Evolutionary conservation across 2,888 invertebrate species (phyloP).

Genomic region (Calliopum simillimum): DNA sequence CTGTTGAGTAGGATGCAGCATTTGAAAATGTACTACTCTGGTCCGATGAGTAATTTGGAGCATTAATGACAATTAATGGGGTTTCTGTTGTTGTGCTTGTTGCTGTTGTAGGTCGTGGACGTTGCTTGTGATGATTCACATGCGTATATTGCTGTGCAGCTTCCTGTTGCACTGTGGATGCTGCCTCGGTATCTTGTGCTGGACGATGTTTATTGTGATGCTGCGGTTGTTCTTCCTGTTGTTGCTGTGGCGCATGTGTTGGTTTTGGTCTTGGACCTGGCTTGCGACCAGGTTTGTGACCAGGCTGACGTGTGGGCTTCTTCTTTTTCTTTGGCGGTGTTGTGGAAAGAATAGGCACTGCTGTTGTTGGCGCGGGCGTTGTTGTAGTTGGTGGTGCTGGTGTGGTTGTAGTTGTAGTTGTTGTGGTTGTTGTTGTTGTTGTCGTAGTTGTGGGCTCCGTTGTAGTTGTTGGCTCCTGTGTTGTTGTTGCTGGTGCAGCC

Average conservation of each 20-base stretch:
- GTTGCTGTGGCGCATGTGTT: conserved; percentile 18
- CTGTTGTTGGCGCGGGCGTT: conserved; percentile 34
- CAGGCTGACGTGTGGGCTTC: conserved; percentile 58
- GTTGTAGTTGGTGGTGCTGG: conserved; percentile 37
- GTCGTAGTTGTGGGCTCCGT: conserved; percentile 34
- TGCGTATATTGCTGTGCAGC: not conserved
- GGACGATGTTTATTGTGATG: not conserved
- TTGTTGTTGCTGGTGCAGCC: conserved; percentile 34
- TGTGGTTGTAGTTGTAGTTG: conserved; percentile 41
- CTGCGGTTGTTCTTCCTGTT: not conserved
- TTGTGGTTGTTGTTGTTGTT: conserved; percentile 25
- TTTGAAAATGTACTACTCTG: not conserved
- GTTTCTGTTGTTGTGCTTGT: conserved; percentile 40
- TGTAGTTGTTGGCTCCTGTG: conserved; percentile 39
- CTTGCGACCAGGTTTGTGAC: conserved; percentile 16
- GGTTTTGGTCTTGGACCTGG: conserved; percentile 7
- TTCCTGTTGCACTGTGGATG: not conserved
- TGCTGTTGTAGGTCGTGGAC: conserved; percentile 44
- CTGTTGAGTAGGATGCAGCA: not conserved
- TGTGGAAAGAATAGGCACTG: conserved; percentile 47
- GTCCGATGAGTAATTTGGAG: conserved; percentile 26
- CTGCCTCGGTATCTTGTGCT: not conserved
- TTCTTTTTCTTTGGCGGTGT: conserved; percentile 58
- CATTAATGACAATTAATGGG: conserved; percentile 30
- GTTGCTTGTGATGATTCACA: conserved; percentile 30